A percentile compares a stretch with the other conserved stretches of the same genome.
These are phyloP conservation scores for Acleris holmiana DNA, from an alignment of 2,888 invertebrate species.

Conservation along the genomic window DNA sequence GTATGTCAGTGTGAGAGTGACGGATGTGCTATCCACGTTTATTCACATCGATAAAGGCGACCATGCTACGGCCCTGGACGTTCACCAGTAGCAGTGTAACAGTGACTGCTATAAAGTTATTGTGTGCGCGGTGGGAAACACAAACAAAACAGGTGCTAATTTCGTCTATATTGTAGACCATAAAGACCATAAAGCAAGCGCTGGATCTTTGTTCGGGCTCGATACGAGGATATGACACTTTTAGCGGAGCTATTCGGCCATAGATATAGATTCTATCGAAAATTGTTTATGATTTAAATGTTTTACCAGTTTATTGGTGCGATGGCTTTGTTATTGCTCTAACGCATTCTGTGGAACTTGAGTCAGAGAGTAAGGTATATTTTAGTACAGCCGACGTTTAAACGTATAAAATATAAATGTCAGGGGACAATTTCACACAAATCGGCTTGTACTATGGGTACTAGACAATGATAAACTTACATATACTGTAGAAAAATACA, in stretches of 20 bases:
- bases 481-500: too few relatives aligned
- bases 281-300: slow-evolving; percentile 18
- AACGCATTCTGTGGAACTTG: too few relatives aligned
- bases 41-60: too few relatives aligned
- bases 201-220: slow-evolving; percentile 22
- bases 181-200: slow-evolving; percentile 24
- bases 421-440: too few relatives aligned
- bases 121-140: slow-evolving; percentile 38
- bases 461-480: too few relatives aligned
- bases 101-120: slow-evolving; percentile 33
- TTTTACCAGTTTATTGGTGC: background rate
- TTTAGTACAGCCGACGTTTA: too few relatives aligned
- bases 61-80: too few relatives aligned
- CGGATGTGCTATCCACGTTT: too few relatives aligned
- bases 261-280: slow-evolving; percentile 14
- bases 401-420: too few relatives aligned
- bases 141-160: slow-evolving; percentile 41
- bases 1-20: too few relatives aligned
- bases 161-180: slow-evolving; percentile 33
- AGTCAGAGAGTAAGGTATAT: too few relatives aligned
- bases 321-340: background rate
- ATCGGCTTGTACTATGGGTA: too few relatives aligned
- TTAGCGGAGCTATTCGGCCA: slow-evolving; percentile 28
- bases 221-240: slow-evolving; percentile 35
- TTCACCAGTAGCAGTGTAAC: slow-evolving; percentile 19